phyloP scores from a whole-genome alignment of 2,113 vertebrate genomes.

The Beaufortia kweichowensis region DNA sequence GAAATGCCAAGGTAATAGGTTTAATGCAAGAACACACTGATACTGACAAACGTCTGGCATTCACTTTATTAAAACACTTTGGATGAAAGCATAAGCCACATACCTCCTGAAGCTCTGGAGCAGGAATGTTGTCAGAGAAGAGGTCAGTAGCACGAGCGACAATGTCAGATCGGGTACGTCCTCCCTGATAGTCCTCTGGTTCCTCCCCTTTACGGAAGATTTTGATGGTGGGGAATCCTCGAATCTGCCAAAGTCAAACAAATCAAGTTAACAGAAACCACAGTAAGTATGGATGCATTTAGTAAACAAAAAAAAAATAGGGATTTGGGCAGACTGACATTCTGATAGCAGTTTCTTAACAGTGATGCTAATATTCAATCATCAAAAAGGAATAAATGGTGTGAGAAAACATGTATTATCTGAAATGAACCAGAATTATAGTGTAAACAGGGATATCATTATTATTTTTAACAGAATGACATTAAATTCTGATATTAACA shows the following conservation, averaged over 20 bases:
- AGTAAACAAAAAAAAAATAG: not conserved
- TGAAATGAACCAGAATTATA: not conserved
- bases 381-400: not conserved
- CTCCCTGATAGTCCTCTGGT: constrained; percentile 89
- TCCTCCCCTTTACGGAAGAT: constrained; percentile 94
- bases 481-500: not conserved
- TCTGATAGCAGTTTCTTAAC: no score
- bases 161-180: constrained; percentile 85
- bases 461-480: no score
- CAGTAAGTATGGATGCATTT: not conserved
- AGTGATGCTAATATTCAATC: not conserved
- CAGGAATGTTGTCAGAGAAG: constrained; percentile 86
- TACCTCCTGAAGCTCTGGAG: constrained; percentile 88
- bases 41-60: no score
- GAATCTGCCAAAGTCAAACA: constrained; percentile 72
- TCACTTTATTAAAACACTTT: no score
- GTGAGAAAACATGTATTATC: no score
- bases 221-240: constrained; percentile 95
- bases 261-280: constrained; percentile 11
- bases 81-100: no score
- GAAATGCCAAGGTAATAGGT: no score
- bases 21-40: no score
- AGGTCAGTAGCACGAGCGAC: constrained; percentile 85
- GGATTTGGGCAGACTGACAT: not conserved
- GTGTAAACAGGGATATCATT: not conserved